Conservation (phyloP, 30 jellyfish, hydroid and myxozoan species). For the Rhopilema esculentum region DNA sequence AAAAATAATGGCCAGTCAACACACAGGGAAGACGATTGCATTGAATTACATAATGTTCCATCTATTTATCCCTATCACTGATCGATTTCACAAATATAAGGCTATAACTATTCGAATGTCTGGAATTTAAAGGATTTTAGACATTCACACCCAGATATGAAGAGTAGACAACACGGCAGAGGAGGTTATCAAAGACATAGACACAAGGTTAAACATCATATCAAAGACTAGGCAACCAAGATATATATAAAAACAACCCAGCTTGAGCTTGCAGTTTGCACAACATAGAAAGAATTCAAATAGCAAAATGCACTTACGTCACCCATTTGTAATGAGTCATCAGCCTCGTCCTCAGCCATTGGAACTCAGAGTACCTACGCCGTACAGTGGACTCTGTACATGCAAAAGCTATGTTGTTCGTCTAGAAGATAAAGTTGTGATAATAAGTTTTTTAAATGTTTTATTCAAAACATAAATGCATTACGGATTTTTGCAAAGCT, state of each 20-base stretch:
- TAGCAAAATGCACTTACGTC: conserved; percentile 48
- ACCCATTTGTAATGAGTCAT: conserved; percentile 73
- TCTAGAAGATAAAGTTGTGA: conserved; percentile 43
- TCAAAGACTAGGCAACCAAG: too few species aligned
- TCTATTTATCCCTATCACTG: too few species aligned
- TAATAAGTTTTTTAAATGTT: background rate
- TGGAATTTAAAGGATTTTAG: background rate
- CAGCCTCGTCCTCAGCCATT: conserved; percentile 91
- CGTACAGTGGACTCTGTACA: conserved; percentile 88
- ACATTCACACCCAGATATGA: background rate
- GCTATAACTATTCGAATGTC: background rate
- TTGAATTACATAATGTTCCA: too few species aligned
- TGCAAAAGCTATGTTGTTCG: conserved; percentile 91
- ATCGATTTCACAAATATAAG: too few species aligned
- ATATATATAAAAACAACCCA: too few species aligned
- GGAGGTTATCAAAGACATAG: too few species aligned
- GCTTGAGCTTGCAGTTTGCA: too few species aligned
- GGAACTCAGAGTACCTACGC: conserved; percentile 95
- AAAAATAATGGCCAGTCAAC: too few species aligned
- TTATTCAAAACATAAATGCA: background rate
- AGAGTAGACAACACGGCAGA: too few species aligned
- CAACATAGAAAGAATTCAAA: too few species aligned
- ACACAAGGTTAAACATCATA: too few species aligned
- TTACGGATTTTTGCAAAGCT: background rate
- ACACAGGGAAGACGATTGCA: too few species aligned